These are phyloP conservation scores for Euplexia lucipara DNA, from an alignment of 2,888 invertebrate species.

Conservation along the genomic window DNA sequence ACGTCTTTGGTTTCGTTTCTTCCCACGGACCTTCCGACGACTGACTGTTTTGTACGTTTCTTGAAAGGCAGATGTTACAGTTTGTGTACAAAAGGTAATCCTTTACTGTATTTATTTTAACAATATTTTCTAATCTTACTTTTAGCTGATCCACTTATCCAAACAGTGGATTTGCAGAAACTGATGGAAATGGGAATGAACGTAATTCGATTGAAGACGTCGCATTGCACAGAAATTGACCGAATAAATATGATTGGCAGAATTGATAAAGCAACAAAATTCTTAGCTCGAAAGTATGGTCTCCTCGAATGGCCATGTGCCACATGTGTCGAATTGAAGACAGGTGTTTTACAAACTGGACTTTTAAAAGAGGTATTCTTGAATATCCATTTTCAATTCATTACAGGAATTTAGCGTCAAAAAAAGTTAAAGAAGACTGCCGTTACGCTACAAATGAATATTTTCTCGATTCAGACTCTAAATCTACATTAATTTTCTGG, in stretches of 20 bases:
- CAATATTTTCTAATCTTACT: neutral
- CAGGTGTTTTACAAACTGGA: slow-evolving; percentile 95
- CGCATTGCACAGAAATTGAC: slow-evolving; percentile 71
- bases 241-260: slow-evolving; percentile 76
- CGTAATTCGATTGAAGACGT: slow-evolving; percentile 78
- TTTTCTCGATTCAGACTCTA: no score
- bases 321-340: slow-evolving; percentile 96
- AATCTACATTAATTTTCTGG: no score
- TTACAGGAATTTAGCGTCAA: neutral
- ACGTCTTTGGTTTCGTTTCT: no score
- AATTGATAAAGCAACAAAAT: slow-evolving; percentile 79
- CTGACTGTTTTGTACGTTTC: no score
- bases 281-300: slow-evolving; percentile 89
- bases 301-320: slow-evolving; percentile 93
- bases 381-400: neutral
- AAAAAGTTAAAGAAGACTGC: neutral
- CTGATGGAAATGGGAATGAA: slow-evolving; percentile 88
- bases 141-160: slow-evolving; percentile 71
- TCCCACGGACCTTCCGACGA: no score
- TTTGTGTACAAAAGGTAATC: no score
- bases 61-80: no score
- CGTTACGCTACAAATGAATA: no score
- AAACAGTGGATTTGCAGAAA: slow-evolving; percentile 81
- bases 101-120: no score
- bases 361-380: slow-evolving; percentile 69